Evolutionary conservation across 2,113 vertebrate species (phyloP), one percentile per base, ranked within the genome.

Genomic region (Pterocles burchelli): DNA sequence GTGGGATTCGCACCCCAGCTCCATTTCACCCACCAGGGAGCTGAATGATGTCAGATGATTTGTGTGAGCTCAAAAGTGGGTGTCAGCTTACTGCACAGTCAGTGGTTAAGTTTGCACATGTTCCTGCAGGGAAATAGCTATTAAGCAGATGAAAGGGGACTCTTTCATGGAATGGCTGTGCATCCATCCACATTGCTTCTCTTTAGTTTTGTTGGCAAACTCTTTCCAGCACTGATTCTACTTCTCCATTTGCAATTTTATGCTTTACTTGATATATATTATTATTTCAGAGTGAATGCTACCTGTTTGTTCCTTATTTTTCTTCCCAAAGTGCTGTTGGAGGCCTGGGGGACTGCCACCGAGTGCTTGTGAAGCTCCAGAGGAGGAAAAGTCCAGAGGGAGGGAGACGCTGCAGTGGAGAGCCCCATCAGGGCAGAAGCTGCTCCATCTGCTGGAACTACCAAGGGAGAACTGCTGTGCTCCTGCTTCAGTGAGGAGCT

Each of bases 381-480:
- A 82, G 85, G 21, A 67, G 31, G 24, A 70, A 9, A 68, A 54
- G 24, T 61, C 49, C 46, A 4, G 7, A 49, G 16, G 3, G 9
- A 63, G 28, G 10, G 45, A 76, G 21, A 45, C 0, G 2, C 34
- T 87, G 45, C 18, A 0, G 2, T 15, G 46, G 79, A 21, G 34
- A 73, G 11, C 31, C 24, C 21, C 0, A 1, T 13, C 20, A 41
- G 34, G 34, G 24, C 21, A 88, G 59, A 52, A 90, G 74, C 59
- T 88, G 67, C 88, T 95, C 82, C 89, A 74, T 86, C 71, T 90
- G 20, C 67, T 90, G 85, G 51, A 90, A 55, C 22, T 45, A 45
- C 43, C 55, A 74, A 66, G 67, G 55, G 79, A 86, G 21, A 93
- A 55, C 81, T 77, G 19, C 77, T 58, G 20, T 2, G 1, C 48